These are phyloP conservation scores for Gastrophysa polygoni DNA, from an alignment of 2,888 invertebrate genomes.

Conservation along the genomic window DNA sequence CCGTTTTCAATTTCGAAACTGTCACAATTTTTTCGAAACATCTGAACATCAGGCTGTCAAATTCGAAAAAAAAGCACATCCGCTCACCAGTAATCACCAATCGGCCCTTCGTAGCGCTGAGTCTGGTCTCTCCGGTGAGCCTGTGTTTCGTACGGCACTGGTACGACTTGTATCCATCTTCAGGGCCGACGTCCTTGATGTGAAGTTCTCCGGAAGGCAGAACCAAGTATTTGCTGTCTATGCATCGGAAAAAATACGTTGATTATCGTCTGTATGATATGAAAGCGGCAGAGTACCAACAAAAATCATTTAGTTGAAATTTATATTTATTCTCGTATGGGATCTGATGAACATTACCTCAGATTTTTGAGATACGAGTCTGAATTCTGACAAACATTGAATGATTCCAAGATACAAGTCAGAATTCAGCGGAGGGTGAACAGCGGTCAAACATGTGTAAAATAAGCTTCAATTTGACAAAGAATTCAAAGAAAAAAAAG, in stretches of 20 bases:
- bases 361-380: too few relatives aligned
- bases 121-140: constrained; percentile 88
- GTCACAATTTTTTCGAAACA: not conserved
- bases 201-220: constrained; percentile 94
- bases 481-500: too few relatives aligned
- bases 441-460: too few relatives aligned
- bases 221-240: constrained; percentile 95
- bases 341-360: too few relatives aligned
- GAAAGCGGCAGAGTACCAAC: too few relatives aligned
- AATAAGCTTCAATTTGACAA: too few relatives aligned
- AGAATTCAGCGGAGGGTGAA: too few relatives aligned
- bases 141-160: constrained; percentile 94
- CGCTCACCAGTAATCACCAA: constrained; percentile 94
- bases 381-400: too few relatives aligned
- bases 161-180: constrained; percentile 92
- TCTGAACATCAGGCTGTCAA: constrained; percentile 25
- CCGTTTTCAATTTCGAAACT: not conserved
- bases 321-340: too few relatives aligned
- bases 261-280: not conserved
- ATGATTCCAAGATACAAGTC: too few relatives aligned
- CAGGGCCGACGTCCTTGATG: constrained; percentile 92
- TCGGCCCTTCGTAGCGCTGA: constrained; percentile 92
- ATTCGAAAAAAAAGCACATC: constrained; percentile 29
- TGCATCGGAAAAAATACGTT: constrained; percentile 25
- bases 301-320: too few relatives aligned